Conservation (phyloP, 2,113 vertebrate genomes). For the Dromas ardeola region DNA sequence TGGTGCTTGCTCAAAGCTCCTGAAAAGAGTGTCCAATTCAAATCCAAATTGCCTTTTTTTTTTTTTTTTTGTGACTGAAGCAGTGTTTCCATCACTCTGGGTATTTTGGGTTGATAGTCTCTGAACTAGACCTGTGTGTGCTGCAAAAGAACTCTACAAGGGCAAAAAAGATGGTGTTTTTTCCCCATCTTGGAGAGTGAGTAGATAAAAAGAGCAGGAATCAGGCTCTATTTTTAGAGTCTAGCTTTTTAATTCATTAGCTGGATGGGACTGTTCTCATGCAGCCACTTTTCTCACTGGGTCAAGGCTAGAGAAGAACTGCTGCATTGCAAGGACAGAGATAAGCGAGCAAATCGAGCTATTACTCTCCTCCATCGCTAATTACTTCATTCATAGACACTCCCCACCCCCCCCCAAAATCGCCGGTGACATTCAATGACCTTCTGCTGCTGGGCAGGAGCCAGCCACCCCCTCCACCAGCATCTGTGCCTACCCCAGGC, state of each 20-base stretch:
- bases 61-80: neutral
- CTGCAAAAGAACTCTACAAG: neutral
- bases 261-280: neutral
- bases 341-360: neutral
- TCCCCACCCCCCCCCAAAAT: neutral
- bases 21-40: neutral
- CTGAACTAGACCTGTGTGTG: neutral
- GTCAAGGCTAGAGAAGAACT: neutral
- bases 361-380: neutral
- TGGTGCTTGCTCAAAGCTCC: neutral
- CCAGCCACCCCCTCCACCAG: neutral
- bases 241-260: slow-evolving; percentile 41
- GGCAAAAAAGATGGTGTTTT: neutral
- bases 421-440: neutral
- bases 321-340: neutral
- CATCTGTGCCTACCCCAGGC: neutral
- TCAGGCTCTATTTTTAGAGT: neutral
- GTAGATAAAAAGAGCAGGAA: neutral
- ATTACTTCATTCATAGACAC: neutral
- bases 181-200: neutral
- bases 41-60: neutral
- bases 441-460: neutral
- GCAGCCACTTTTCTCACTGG: neutral
- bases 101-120: neutral
- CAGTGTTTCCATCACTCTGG: neutral